Conservation (phyloP, 2,888 invertebrate genomes). For the Drosophila maculinotata region DNA sequence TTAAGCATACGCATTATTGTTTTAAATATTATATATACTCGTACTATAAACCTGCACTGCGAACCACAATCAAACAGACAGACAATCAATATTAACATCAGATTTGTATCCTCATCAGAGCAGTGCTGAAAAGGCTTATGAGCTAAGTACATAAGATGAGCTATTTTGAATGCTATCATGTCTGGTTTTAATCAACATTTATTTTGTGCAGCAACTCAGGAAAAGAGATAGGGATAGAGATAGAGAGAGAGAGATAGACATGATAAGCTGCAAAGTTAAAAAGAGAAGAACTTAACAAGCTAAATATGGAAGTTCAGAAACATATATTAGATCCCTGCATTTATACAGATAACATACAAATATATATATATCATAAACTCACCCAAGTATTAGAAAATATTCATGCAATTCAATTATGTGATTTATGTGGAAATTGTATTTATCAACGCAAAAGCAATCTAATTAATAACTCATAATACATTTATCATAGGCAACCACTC, state of each 20-base stretch:
- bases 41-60: constrained; percentile 5
- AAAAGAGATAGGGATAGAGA: too few species aligned
- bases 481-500: constrained; percentile 39
- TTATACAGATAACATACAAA: too few species aligned
- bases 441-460: constrained; percentile 20
- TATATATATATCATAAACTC: too few species aligned
- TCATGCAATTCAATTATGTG: neutral
- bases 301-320: too few species aligned
- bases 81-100: constrained; percentile 12
- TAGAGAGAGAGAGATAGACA: neutral
- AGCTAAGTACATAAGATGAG: constrained; percentile 25
- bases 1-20: constrained; percentile 40
- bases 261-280: too few species aligned
- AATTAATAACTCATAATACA: constrained; percentile 56
- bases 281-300: neutral
- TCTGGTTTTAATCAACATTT: constrained; percentile 32
- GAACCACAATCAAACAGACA: constrained; percentile 38
- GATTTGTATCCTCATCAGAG: constrained; percentile 32
- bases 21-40: constrained; percentile 38
- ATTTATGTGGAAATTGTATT: constrained; percentile 38
- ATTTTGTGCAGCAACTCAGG: too few species aligned
- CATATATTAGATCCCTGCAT: too few species aligned
- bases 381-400: neutral
- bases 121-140: constrained; percentile 17
- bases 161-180: constrained; percentile 36